Evolutionary conservation across 2,888 invertebrate genomes (phyloP).

Genomic region (Glyphotaelius pellucidus): DNA sequence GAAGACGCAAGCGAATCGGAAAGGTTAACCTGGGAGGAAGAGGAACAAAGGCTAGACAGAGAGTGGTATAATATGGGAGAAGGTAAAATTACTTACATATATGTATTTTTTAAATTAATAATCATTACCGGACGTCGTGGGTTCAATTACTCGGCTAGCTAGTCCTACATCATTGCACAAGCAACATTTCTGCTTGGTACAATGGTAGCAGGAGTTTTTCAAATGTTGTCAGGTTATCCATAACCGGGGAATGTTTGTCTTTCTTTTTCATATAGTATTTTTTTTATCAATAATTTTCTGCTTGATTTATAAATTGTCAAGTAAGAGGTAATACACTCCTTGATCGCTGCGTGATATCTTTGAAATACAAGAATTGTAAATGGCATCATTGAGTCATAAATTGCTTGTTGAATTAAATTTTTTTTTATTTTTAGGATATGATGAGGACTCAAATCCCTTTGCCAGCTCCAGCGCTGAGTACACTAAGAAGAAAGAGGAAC

Average conservation of each 20-base stretch:
- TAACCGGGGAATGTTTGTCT: too few species aligned
- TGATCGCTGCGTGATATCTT: not conserved
- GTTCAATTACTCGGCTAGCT: too few species aligned
- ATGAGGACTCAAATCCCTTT: slow-evolving; percentile 96
- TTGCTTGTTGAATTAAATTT: too few species aligned
- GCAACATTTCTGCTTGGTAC: too few species aligned
- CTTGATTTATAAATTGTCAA: not conserved
- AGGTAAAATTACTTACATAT: slow-evolving; percentile 71
- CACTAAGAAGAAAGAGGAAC: slow-evolving; percentile 94
- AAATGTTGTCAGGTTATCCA: too few species aligned
- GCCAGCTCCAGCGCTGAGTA: slow-evolving; percentile 93
- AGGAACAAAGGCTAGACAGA: slow-evolving; percentile 92
- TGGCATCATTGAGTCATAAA: too few species aligned
- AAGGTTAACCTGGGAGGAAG: slow-evolving; percentile 91
- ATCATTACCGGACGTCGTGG: too few species aligned
- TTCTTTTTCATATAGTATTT: too few species aligned
- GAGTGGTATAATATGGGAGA: slow-evolving; percentile 99
- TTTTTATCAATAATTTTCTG: not conserved
- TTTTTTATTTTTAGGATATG: slow-evolving; percentile 78
- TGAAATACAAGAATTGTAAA: not conserved
- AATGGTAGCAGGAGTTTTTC: too few species aligned
- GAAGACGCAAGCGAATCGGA: slow-evolving; percentile 81
- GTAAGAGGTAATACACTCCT: not conserved
- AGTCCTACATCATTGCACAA: too few species aligned
- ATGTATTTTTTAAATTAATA: not conserved